Evolutionary conservation across 2,797 vertebrate species (phyloP), one percentile per base, ranked within the genome.

Genomic region (Sylvilagus floridanus): DNA sequence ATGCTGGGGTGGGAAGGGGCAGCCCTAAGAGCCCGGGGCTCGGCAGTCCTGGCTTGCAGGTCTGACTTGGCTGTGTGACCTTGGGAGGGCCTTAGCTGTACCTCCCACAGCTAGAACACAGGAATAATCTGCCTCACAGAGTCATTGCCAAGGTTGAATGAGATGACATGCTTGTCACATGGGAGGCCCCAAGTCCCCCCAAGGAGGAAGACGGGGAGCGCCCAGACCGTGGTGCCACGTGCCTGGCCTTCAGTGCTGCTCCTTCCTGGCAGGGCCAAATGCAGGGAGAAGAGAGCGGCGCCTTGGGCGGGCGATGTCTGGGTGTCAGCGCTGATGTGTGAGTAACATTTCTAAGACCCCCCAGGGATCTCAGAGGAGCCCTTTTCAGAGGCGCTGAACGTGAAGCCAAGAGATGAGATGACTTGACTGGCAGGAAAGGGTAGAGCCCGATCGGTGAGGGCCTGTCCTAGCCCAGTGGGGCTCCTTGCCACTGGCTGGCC

Each of bases 291-390:
- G n/a, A 86, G 71, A 88, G 35, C 10, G 0, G 68, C 83, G 81
- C 73, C 82, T 93, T 54, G 63, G 93, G 90, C 22, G 7, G 73
- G 63, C 84, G 79, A 75, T 86, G 89, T 90, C 93, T 90, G 92
- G 78, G 76, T 73, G 95, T 93, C 60, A 83, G 90, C 83, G 90
- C 95, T 95, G 79, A 94, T 89, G 95, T 95, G 82, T 92, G 88
- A 95, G 91, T 96, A 94, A 92, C 65, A 95, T 75, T 95, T 94
- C 96, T 65, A 95, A 95, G 93, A 91, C 94, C 57, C 97, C 95
- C 96, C 84, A 87, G 93, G 83, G 95, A 95, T 76, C 83, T 94
- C 93, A 65, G 28, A 94, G 91, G 89, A 92, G 77, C 85, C 81
- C 93, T 92, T 92, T 92, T 92, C 92, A 95, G 90, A 75, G 85